phyloP scores from a whole-genome alignment of 2,113 vertebrate genomes.

The Sterna hirundo region DNA sequence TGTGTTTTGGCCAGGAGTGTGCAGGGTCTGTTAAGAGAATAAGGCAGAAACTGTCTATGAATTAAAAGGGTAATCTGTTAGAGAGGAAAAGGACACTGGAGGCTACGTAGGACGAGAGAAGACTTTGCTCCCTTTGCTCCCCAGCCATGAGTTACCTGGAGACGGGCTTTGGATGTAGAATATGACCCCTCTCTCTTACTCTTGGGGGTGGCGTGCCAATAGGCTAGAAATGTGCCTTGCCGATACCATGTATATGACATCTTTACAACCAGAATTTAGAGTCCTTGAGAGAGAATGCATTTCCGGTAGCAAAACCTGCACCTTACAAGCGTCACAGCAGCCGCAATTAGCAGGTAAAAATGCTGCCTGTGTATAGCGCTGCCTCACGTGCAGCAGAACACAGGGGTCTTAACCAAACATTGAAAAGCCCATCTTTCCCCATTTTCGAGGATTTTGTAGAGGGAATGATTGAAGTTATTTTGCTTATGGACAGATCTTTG shows the following conservation, averaged over 20 bases:
- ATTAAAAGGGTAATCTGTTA: neutral
- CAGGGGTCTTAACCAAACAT: rapidly evolving
- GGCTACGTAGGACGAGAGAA: neutral
- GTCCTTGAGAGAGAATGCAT: neutral
- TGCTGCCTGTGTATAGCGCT: neutral
- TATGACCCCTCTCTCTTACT: neutral
- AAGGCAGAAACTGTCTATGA: neutral
- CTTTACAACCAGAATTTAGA: neutral
- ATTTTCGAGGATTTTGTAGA: neutral
- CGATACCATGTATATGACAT: neutral
- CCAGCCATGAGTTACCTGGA: neutral
- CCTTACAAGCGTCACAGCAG: neutral
- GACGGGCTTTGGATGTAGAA: neutral
- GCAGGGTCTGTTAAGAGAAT: neutral
- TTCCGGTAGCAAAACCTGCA: neutral
- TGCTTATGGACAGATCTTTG: neutral
- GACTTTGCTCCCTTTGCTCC: neutral
- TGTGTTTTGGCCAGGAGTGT: neutral
- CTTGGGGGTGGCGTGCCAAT: neutral
- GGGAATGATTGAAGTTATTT: neutral
- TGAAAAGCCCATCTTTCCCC: neutral
- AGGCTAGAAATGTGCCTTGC: neutral
- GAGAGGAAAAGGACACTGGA: neutral
- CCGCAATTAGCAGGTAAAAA: neutral
- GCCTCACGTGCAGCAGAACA: neutral